Conservation (phyloP, 1,140 invertebrate species). For the Drosophila sp. region DNA sequence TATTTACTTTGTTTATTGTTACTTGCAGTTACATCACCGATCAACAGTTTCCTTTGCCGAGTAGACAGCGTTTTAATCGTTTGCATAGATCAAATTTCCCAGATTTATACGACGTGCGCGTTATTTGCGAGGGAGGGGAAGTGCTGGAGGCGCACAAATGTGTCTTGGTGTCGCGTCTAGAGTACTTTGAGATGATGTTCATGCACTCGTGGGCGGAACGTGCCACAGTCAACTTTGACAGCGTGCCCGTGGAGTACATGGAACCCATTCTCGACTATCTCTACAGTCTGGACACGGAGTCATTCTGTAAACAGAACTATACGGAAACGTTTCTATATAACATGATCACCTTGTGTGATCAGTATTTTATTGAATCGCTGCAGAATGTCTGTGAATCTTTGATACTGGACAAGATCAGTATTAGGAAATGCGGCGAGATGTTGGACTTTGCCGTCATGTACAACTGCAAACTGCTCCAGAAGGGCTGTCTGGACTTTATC, state of each 20-base stretch:
- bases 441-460: slow-evolving; percentile 87
- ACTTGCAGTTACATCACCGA: slow-evolving; percentile 45
- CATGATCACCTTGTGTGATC: slow-evolving; percentile 88
- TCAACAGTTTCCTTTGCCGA: slow-evolving; percentile 38
- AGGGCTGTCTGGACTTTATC: slow-evolving; percentile 88
- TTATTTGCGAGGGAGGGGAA: slow-evolving; percentile 86
- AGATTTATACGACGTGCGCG: slow-evolving; percentile 87
- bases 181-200: slow-evolving; percentile 91
- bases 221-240: slow-evolving; percentile 72
- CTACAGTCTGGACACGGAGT: slow-evolving; percentile 86
- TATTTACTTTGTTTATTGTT: too few relatives aligned
- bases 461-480: slow-evolving; percentile 87
- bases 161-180: slow-evolving; percentile 88
- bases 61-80: slow-evolving; percentile 52
- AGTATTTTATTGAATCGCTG: slow-evolving; percentile 87
- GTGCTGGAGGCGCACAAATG: slow-evolving; percentile 89
- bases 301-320: slow-evolving; percentile 85
- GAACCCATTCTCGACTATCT: slow-evolving; percentile 87
- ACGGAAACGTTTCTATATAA: slow-evolving; percentile 86
- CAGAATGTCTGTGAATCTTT: slow-evolving; percentile 87
- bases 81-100: slow-evolving; percentile 74
- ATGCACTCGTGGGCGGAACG: slow-evolving; percentile 88
- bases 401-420: slow-evolving; percentile 86
- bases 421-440: slow-evolving; percentile 89
- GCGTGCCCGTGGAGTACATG: slow-evolving; percentile 84